Conservation (phyloP, 2,113 vertebrate genomes). For the Odobenus rosmarus region DNA sequence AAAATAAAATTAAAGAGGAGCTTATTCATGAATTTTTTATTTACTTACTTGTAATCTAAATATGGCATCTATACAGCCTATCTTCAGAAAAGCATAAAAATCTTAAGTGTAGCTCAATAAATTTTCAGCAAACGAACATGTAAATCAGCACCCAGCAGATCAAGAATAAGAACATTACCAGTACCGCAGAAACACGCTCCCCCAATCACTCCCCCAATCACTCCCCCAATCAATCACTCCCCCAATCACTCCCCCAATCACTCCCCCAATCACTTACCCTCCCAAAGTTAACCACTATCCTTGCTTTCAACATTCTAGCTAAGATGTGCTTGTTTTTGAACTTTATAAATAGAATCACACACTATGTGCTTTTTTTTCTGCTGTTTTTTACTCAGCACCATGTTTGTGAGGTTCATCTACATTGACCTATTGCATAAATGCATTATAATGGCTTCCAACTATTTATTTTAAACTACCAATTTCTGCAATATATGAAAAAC, state of each 20-base stretch:
- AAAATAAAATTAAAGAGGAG: background rate
- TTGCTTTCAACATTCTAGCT: background rate
- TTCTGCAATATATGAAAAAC: conserved; percentile 31
- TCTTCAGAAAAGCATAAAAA: background rate
- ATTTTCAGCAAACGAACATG: background rate
- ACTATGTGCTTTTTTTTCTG: background rate
- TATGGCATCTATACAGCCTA: background rate
- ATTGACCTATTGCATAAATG: background rate
- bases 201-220: no score
- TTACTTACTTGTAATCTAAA: background rate
- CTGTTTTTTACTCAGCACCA: background rate
- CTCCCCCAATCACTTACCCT: no score
- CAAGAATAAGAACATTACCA: background rate
- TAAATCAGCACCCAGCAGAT: background rate
- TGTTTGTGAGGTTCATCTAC: background rate
- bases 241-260: fast-evolving
- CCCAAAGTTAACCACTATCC: background rate
- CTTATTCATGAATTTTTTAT: background rate
- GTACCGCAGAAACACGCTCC: background rate
- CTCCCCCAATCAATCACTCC: fast-evolving
- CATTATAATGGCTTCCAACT: background rate
- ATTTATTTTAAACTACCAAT: background rate
- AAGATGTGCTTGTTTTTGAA: background rate
- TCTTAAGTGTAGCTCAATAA: background rate
- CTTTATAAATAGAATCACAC: background rate